Conservation (phyloP, 2,888 invertebrate genomes). For the Pseudanteris insignis region DNA sequence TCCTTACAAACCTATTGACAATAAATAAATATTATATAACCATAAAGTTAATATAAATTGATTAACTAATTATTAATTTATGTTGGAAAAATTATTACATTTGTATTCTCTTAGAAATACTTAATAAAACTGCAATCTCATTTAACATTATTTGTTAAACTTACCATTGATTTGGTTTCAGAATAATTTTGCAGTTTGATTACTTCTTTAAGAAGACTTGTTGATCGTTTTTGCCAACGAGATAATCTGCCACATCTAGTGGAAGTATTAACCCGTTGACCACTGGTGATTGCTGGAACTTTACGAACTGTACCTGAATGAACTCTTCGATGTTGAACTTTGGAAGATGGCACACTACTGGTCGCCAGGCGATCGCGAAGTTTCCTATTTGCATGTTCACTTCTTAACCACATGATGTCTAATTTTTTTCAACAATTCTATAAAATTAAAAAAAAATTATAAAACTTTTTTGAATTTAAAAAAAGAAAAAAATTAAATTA, state of each 20-base stretch:
- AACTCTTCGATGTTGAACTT: constrained; percentile 53
- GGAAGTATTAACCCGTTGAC: constrained; percentile 57
- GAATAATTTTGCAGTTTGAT: neutral
- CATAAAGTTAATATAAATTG: no score
- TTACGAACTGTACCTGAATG: constrained; percentile 58
- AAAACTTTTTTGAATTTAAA: no score
- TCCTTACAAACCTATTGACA: constrained; percentile 61
- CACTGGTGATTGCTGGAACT: constrained; percentile 57
- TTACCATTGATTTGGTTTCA: no score
- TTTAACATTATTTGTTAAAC: no score
- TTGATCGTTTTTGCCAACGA: constrained; percentile 60
- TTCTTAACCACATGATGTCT: constrained; percentile 64
- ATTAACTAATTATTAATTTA: no score
- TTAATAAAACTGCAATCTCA: no score
- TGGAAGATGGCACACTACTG: constrained; percentile 50
- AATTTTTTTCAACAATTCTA: constrained; percentile 49
- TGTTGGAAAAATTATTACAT: no score
- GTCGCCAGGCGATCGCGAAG: constrained; percentile 61
- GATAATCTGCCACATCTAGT: constrained; percentile 60
- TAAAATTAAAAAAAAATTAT: no score
- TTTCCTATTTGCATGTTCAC: constrained; percentile 63
- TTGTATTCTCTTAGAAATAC: no score
- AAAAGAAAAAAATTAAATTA: no score
- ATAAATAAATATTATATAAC: no score
- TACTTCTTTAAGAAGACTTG: constrained; percentile 62